phyloP scores from a whole-genome alignment of 2,797 vertebrate genomes.

The Lithobates pipiens region DNA sequence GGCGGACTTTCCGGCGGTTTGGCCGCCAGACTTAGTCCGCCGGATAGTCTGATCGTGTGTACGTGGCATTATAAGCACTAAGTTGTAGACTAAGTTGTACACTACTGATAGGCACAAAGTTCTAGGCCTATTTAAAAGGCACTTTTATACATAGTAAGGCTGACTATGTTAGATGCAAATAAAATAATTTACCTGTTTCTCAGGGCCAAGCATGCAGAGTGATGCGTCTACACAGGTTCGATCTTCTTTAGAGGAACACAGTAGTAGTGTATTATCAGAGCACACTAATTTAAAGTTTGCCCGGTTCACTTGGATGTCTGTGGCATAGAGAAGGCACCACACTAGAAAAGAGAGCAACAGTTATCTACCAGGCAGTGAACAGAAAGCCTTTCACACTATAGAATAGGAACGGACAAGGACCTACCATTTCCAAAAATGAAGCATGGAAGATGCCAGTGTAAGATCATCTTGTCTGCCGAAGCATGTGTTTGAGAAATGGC shows the following conservation, averaged over 20 bases:
- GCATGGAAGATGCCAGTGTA: slow-evolving; percentile 26
- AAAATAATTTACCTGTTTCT: slow-evolving; percentile 15
- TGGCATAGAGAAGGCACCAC: slow-evolving; percentile 61
- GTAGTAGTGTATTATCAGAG: slow-evolving; percentile 69
- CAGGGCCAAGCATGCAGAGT: slow-evolving; percentile 71
- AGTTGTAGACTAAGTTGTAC: too few relatives aligned
- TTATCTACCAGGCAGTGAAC: background rate
- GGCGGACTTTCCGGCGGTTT: too few relatives aligned
- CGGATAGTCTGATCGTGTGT: too few relatives aligned
- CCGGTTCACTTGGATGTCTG: slow-evolving; percentile 49
- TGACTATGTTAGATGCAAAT: background rate
- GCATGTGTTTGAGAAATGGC: slow-evolving; percentile 1
- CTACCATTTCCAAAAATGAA: slow-evolving; percentile 51
- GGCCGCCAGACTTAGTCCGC: too few relatives aligned
- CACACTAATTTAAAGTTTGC: slow-evolving; percentile 69
- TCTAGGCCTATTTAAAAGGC: too few relatives aligned
- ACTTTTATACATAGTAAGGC: too few relatives aligned
- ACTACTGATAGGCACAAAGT: too few relatives aligned
- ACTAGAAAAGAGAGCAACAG: slow-evolving; percentile 68
- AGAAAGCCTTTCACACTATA: background rate
- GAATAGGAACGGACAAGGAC: background rate
- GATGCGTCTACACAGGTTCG: slow-evolving; percentile 61
- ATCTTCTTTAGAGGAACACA: slow-evolving; percentile 68
- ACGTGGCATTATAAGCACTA: too few relatives aligned
- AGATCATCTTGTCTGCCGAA: slow-evolving; percentile 38